Conservation (phyloP, 37 sponge, comb jelly and placozoan genomes). For the Aplysina aerophoba region DNA sequence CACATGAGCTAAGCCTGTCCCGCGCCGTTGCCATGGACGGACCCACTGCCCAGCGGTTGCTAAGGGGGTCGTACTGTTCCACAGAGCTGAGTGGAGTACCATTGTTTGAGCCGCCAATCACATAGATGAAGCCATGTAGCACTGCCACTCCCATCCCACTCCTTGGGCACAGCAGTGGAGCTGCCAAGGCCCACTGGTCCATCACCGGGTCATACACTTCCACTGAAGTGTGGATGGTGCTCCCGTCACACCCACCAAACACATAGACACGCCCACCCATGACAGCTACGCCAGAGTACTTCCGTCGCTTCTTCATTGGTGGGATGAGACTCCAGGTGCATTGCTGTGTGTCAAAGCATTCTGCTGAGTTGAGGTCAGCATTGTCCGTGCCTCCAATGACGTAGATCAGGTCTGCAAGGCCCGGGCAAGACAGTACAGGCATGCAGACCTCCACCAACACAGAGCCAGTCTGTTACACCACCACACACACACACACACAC, state of each 20-base stretch:
- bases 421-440: not conserved
- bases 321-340: slow-evolving; percentile 52
- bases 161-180: slow-evolving; percentile 54
- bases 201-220: slow-evolving; percentile 53
- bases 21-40: slow-evolving; percentile 46
- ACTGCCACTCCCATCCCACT: slow-evolving; percentile 63
- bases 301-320: slow-evolving; percentile 47
- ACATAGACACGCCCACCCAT: slow-evolving; percentile 44
- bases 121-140: slow-evolving; percentile 55
- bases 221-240: slow-evolving; percentile 43
- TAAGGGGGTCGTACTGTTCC: slow-evolving; percentile 69
- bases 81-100: slow-evolving; percentile 31
- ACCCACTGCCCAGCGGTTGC: slow-evolving; percentile 53
- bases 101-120: slow-evolving; percentile 71
- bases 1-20: slow-evolving; percentile 25
- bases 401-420: slow-evolving; percentile 54
- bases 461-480: not conserved
- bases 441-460: not conserved
- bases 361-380: slow-evolving; percentile 60
- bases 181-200: slow-evolving; percentile 59
- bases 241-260: slow-evolving; percentile 54
- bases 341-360: slow-evolving; percentile 54
- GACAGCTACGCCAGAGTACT: slow-evolving; percentile 60
- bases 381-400: slow-evolving; percentile 64
- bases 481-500: not conserved